Conservation (phyloP, 2,888 invertebrate genomes). For the Labia minor region DNA sequence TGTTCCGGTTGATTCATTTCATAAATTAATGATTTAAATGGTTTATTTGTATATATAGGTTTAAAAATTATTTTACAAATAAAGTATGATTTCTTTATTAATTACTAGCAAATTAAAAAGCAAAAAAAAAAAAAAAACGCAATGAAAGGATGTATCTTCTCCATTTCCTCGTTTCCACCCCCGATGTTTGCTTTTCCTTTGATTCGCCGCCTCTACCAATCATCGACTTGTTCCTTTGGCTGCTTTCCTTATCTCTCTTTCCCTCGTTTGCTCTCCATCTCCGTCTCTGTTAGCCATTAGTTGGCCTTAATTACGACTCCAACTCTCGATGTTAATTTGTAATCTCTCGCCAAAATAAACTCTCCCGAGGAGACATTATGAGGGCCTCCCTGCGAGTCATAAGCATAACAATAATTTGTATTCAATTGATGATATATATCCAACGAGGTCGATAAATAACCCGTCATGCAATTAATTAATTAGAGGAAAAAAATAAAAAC, state of each 20-base stretch:
- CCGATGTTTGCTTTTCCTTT: constrained; percentile 1
- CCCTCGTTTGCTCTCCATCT: background rate
- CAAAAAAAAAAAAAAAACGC: background rate
- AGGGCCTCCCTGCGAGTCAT: background rate
- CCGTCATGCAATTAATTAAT: too few species aligned
- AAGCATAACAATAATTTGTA: too few species aligned
- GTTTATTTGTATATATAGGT: too few species aligned
- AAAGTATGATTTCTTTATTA: background rate
- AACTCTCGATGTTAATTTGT: background rate
- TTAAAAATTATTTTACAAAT: background rate
- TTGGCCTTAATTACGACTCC: constrained; percentile 13
- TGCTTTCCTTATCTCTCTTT: background rate
- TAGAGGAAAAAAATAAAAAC: too few species aligned
- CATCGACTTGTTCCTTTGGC: background rate
- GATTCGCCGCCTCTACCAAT: background rate
- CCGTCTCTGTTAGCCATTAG: background rate
- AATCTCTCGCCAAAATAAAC: constrained; percentile 13
- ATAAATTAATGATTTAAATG: too few species aligned
- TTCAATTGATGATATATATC: too few species aligned
- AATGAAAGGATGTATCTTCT: background rate
- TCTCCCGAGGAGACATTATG: constrained; percentile 13
- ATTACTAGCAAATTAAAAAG: background rate
- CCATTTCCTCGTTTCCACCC: background rate
- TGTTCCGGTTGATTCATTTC: too few species aligned
- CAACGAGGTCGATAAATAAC: too few species aligned